phyloP scores from a whole-genome alignment of 2,797 vertebrate species.

The Valencia hispanica region DNA sequence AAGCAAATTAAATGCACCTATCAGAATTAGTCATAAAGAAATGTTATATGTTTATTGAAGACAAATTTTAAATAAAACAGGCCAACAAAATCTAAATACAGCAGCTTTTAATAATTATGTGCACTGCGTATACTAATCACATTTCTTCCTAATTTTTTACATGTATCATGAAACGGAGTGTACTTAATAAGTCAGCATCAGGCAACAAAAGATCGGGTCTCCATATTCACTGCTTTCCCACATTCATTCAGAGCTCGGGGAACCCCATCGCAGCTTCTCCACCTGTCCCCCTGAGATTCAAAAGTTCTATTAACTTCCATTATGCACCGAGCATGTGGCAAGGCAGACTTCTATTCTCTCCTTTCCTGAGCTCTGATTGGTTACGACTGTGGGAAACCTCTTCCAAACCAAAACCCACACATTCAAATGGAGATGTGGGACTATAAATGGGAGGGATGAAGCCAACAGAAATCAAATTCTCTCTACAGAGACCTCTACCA shows the following conservation, averaged over 20 bases:
- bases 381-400: constrained; percentile 87
- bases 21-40: background rate
- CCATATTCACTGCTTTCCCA: background rate
- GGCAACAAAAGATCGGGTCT: background rate
- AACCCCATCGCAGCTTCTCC: background rate
- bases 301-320: constrained; percentile 8
- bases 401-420: constrained; percentile 80
- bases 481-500: background rate
- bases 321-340: constrained; percentile 38
- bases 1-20: background rate
- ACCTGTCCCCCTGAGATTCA: constrained; percentile 40
- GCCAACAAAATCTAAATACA: background rate
- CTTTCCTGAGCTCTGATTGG: constrained; percentile 6
- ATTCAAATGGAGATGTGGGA: constrained; percentile 80
- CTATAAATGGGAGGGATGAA: constrained; percentile 83
- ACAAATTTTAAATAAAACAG: background rate
- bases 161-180: no score
- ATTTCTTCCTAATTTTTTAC: no score
- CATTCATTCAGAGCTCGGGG: background rate
- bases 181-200: background rate
- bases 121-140: no score
- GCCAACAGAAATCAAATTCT: constrained; percentile 40
- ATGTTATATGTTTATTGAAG: background rate
- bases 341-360: constrained; percentile 4
- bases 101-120: no score